Evolutionary conservation across 2,888 invertebrate species (phyloP), one percentile per base, ranked within the genome.

Genomic region (Epinotia demarniana): DNA sequence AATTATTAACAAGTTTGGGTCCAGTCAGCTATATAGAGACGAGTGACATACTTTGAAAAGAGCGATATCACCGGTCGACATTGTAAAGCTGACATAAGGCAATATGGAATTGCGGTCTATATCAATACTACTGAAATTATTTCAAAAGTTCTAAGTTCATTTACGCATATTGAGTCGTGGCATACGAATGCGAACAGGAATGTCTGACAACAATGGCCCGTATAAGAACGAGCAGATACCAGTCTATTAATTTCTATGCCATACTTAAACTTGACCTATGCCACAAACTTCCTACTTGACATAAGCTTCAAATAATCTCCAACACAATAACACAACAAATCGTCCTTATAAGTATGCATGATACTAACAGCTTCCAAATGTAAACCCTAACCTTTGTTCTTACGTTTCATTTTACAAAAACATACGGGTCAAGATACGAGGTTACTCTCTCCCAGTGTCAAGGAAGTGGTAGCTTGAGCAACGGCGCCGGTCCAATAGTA

Each of bases 381-480:
- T 43, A 23, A 57, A 23, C 58, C n/a, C 23, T 68, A 68, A 39
- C n/a, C 16, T 23, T 23, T 16, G 5, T 19, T 3, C 16, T 68
- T 23, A 68, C 23, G 43, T 67, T 55, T 16, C 43, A 68, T 58
- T 68, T 68, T 68, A 9, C 13, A 43, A 58, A 19, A 19, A 9
- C 43, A 16, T 19, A 16, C n/a, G 57, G 13, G 58, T 23, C 58
- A 58, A 68, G 58, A 68, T 68, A 68, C 16, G 58, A 68, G 58
- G 43, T 68, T 57, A 3, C 23, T 27, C 23, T 19, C 39, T 33
- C 11, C 16, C 19, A 16, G 58, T 68, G 68, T 68, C 58, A 68
- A 57, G 68, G 68, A 68, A 68, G 68, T 68, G 68, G 68, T 68
- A 68, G 57, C 23, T 58, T 68, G 58, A 68, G 57, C 67, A 67